These are phyloP conservation scores for Habroteleia sp. DNA, from an alignment of 2,888 invertebrate genomes.

Conservation along the genomic window DNA sequence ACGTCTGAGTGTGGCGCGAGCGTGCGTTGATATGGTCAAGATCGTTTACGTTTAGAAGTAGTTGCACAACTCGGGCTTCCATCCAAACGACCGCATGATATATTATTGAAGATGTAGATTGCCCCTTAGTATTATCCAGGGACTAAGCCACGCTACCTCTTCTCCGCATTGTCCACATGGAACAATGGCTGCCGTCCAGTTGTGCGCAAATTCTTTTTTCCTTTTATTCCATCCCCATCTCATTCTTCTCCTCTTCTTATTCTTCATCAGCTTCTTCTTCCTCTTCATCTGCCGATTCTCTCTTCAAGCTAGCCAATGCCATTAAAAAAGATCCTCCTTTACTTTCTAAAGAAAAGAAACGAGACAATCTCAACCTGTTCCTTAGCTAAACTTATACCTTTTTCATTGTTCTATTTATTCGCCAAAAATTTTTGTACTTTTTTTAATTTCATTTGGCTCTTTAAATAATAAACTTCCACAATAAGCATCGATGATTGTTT, in stretches of 20 bases:
- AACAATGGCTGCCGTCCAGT: constrained; percentile 73
- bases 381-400: constrained; percentile 37
- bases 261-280: constrained; percentile 17
- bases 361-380: constrained; percentile 56
- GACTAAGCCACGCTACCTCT: constrained; percentile 43
- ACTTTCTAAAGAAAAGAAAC: constrained; percentile 54
- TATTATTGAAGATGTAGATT: constrained; percentile 78
- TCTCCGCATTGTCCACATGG: constrained; percentile 75
- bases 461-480: no score
- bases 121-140: constrained; percentile 69
- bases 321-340: constrained; percentile 57
- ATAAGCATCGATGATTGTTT: no score
- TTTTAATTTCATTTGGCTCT: neutral
- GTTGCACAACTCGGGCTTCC: constrained; percentile 45
- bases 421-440: constrained; percentile 2
- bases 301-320: constrained; percentile 39
- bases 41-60: constrained; percentile 63
- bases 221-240: constrained; percentile 35
- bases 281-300: constrained; percentile 42
- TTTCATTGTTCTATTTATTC: constrained; percentile 42
- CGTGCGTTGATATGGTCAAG: constrained; percentile 57
- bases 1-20: constrained; percentile 44
- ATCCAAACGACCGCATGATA: constrained; percentile 69
- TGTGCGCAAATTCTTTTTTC: constrained; percentile 45
- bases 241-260: constrained; percentile 34